Evolutionary conservation across 2,113 vertebrate genomes (phyloP).

Genomic region (Triplophysa tibetana): DNA sequence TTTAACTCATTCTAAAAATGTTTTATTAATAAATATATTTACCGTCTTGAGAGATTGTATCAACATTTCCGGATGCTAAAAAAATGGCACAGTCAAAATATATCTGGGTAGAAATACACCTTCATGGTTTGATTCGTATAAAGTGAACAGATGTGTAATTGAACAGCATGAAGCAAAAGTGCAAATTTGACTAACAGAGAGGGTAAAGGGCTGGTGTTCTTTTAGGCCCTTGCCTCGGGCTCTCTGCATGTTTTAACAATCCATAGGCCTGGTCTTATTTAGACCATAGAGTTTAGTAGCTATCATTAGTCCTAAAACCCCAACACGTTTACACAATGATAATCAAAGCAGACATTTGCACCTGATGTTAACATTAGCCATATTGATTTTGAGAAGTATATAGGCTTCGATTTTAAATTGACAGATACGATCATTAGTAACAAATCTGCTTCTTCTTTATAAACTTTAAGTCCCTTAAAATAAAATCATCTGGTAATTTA

Average conservation of each 20-base stretch:
- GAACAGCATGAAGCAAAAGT: not conserved
- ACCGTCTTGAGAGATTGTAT: no score
- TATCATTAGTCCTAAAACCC: conserved; percentile 47
- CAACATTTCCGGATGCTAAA: not conserved
- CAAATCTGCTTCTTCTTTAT: no score
- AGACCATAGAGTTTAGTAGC: conserved; percentile 50
- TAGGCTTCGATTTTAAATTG: no score
- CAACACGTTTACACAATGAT: conserved; percentile 44
- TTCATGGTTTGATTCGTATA: not conserved
- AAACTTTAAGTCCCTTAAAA: no score
- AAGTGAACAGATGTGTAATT: conserved; percentile 23
- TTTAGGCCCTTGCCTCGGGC: conserved; percentile 51
- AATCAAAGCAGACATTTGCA: conserved; percentile 58
- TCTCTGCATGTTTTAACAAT: conserved; percentile 56
- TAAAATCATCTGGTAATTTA: conserved; percentile 1
- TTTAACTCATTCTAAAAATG: no score
- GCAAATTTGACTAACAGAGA: conserved; percentile 25
- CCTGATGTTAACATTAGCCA: conserved; percentile 44
- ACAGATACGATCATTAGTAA: no score
- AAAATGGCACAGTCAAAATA: not conserved
- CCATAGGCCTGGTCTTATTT: conserved; percentile 56
- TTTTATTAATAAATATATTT: no score
- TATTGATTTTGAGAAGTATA: not conserved
- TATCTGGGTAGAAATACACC: not conserved
- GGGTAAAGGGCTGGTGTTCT: conserved; percentile 30